Conservation (phyloP, 1,140 invertebrate genomes). For the Rhopalosiphum maidis region DNA sequence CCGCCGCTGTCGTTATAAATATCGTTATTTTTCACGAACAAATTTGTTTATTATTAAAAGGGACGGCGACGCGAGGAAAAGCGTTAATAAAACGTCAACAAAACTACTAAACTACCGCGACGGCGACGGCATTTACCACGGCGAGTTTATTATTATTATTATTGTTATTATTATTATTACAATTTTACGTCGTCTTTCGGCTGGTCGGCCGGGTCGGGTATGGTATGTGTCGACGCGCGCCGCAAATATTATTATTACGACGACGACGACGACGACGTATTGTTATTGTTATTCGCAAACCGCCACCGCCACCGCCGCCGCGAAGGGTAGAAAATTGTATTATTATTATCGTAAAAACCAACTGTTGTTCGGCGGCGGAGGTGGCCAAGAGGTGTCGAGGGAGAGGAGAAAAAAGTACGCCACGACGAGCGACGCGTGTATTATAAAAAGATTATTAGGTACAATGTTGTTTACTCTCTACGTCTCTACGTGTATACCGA, state of each 20-base stretch:
- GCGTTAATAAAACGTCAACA: constrained; percentile 48
- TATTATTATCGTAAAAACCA: constrained; percentile 43
- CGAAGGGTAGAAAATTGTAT: constrained; percentile 16
- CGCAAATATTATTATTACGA: constrained; percentile 40
- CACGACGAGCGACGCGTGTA: not conserved
- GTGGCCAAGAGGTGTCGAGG: not conserved
- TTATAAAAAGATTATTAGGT: constrained; percentile 37
- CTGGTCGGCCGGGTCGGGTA: not conserved
- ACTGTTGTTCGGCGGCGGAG: not conserved
- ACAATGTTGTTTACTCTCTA: constrained; percentile 9
- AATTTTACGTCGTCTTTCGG: constrained; percentile 24
- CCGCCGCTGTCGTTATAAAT: too few relatives aligned
- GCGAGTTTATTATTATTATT: constrained; percentile 40
- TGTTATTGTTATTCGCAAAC: constrained; percentile 46
- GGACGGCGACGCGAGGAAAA: not conserved
- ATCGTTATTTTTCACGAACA: constrained; percentile 23
- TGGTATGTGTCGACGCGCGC: not conserved
- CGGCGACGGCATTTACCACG: not conserved
- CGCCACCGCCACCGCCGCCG: not conserved
- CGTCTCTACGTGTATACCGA: not conserved
- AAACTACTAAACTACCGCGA: not conserved
- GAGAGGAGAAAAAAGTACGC: not conserved
- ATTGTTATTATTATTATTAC: constrained; percentile 28
- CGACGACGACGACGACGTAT: constrained; percentile 6
- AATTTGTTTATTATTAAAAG: constrained; percentile 41